A percentile compares a stretch with the other conserved stretches of the same genome.
Conservation (phyloP, 2,797 vertebrate species). For the Parambassis ranga region DNA sequence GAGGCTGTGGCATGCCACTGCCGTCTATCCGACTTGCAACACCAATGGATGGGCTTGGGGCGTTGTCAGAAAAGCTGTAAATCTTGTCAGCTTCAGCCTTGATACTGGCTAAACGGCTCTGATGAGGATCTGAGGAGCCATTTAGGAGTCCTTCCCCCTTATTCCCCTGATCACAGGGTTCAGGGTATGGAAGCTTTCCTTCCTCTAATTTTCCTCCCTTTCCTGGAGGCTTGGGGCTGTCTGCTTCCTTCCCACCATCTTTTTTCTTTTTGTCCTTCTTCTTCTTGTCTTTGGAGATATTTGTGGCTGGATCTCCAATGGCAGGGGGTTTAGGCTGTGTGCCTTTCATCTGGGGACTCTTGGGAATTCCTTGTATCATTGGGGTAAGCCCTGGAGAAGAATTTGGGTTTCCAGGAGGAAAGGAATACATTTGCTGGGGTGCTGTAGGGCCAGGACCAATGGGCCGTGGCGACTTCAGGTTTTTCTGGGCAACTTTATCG, state of each 20-base stretch:
- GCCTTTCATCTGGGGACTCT: slow-evolving; percentile 92
- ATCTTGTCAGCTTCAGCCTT: slow-evolving; percentile 99
- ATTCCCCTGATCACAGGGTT: slow-evolving; percentile 80
- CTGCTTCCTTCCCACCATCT: slow-evolving; percentile 87
- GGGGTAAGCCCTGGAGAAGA: slow-evolving; percentile 85
- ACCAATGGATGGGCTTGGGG: slow-evolving; percentile 95
- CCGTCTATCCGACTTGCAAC: slow-evolving; percentile 91
- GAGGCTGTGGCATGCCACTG: slow-evolving; percentile 85
- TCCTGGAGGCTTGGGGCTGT: slow-evolving; percentile 87
- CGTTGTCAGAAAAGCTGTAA: slow-evolving; percentile 98
- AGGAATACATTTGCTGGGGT: slow-evolving; percentile 91
- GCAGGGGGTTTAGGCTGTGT: slow-evolving; percentile 90
- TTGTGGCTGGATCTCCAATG: slow-evolving; percentile 87
- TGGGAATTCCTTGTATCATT: slow-evolving; percentile 90
- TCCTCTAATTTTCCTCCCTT: slow-evolving; percentile 90
- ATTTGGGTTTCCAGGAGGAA: slow-evolving; percentile 87
- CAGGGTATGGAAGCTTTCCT: slow-evolving; percentile 89
- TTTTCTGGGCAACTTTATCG: slow-evolving; percentile 92
- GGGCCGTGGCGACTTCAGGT: slow-evolving; percentile 90
- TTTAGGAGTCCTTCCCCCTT: slow-evolving; percentile 91
- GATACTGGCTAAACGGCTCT: slow-evolving; percentile 97
- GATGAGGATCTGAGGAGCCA: slow-evolving; percentile 92
- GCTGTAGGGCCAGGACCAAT: slow-evolving; percentile 86
- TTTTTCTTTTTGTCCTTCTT: slow-evolving; percentile 98
- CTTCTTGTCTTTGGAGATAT: slow-evolving; percentile 93